These are phyloP conservation scores for Acleris literana DNA, from an alignment of 2,888 invertebrate genomes.

Conservation along the genomic window DNA sequence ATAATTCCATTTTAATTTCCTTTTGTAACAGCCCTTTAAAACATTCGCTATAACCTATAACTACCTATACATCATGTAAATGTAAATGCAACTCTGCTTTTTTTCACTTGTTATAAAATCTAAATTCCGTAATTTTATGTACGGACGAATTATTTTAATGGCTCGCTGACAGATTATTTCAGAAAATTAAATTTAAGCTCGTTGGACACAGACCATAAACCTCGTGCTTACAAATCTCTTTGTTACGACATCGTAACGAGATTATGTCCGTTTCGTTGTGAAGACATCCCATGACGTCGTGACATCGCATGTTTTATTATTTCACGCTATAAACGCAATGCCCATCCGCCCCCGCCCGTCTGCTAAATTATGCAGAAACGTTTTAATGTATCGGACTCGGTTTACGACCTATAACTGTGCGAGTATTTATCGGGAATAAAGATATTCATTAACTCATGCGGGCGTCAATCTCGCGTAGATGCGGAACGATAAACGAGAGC, in stretches of 20 bases:
- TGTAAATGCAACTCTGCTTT: conserved; percentile 45
- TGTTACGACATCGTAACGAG: conserved; percentile 83
- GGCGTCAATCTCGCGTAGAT: conserved; percentile 55
- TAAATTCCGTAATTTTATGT: conserved; percentile 55
- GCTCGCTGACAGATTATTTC: conserved; percentile 80
- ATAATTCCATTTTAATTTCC: not conserved
- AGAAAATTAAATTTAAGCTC: conserved; percentile 83
- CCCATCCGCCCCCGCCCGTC: conserved; percentile 48
- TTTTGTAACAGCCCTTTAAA: no score
- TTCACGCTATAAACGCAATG: conserved; percentile 68
- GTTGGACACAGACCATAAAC: conserved; percentile 82
- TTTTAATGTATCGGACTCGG: conserved; percentile 66
- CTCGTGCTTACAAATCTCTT: conserved; percentile 83
- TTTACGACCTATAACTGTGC: conserved; percentile 66
- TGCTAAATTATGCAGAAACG: conserved; percentile 68
- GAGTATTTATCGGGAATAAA: conserved; percentile 60
- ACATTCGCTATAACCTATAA: not conserved
- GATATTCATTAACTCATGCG: conserved; percentile 63
- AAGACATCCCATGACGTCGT: conserved; percentile 76
- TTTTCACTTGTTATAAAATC: conserved; percentile 58
- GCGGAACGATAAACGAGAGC: conserved; percentile 39
- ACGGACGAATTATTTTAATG: conserved; percentile 81
- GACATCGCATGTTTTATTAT: conserved; percentile 78
- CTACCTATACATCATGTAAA: conserved; percentile 32
- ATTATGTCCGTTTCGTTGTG: conserved; percentile 79